Conservation (phyloP, 2,888 invertebrate species). For the Tryphoninae sp. region DNA sequence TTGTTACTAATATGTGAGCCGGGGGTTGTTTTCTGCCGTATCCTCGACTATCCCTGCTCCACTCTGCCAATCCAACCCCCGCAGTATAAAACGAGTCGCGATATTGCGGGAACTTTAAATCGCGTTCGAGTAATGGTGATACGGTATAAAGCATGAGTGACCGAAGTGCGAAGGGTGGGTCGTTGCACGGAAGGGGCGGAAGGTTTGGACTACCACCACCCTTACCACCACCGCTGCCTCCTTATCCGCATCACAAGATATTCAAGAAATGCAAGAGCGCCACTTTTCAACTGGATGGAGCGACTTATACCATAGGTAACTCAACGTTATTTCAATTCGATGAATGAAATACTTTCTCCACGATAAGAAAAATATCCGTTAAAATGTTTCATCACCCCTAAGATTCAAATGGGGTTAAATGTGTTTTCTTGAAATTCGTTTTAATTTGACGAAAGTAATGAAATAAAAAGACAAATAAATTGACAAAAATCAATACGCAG, state of each 20-base stretch:
- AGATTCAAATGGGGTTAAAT: no score
- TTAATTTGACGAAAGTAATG: no score
- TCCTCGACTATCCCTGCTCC: not conserved
- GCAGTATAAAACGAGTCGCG: conserved; percentile 20
- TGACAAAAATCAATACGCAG: not conserved
- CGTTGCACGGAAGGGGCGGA: conserved; percentile 62
- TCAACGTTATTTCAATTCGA: conserved; percentile 57
- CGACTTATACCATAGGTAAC: conserved; percentile 93
- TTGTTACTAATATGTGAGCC: conserved; percentile 25
- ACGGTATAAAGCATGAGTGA: conserved; percentile 68
- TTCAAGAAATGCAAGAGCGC: conserved; percentile 94
- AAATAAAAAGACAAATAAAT: not conserved
- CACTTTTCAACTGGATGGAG: conserved; percentile 93
- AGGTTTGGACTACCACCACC: conserved; percentile 64
- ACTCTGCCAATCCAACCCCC: not conserved
- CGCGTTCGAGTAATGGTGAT: conserved; percentile 56
- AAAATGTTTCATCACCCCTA: not conserved
- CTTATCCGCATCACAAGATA: conserved; percentile 81
- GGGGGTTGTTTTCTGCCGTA: conserved; percentile 4
- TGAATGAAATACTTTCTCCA: not conserved
- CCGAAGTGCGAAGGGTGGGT: conserved; percentile 62
- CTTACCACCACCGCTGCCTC: conserved; percentile 69
- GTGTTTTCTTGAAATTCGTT: no score
- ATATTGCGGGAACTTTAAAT: conserved; percentile 48
- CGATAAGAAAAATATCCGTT: not conserved